Evolutionary conservation across 2,888 invertebrate species (phyloP).

Genomic region (Tromatobia lineatoria): DNA sequence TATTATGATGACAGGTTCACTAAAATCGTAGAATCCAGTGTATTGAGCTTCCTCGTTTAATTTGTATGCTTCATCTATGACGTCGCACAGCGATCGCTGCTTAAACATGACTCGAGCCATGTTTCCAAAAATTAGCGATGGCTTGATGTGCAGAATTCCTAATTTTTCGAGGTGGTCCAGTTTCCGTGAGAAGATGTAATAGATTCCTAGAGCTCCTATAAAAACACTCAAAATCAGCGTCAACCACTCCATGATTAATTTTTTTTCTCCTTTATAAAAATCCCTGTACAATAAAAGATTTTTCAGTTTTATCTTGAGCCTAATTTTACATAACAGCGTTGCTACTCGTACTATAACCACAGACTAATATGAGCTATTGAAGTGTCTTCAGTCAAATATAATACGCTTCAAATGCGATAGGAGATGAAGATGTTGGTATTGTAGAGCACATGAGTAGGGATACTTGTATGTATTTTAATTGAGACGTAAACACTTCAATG

Average conservation of each 20-base stretch:
- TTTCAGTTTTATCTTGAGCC: not conserved
- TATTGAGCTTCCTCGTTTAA: conserved; percentile 69
- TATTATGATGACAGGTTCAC: conserved; percentile 69
- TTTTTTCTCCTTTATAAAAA: not conserved
- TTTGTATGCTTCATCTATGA: conserved; percentile 62
- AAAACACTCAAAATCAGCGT: conserved; percentile 35
- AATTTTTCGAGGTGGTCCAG: conserved; percentile 56
- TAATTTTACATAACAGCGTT: not conserved
- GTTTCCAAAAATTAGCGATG: conserved; percentile 68
- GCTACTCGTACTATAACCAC: not conserved
- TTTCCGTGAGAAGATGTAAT: conserved; percentile 40
- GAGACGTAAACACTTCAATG: no score
- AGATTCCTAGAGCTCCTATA: conserved; percentile 42
- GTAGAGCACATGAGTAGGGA: no score
- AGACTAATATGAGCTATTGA: not conserved
- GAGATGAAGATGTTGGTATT: no score
- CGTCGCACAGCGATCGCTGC: conserved; percentile 20
- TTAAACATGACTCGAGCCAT: conserved; percentile 56
- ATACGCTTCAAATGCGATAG: not conserved
- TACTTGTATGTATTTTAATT: no score
- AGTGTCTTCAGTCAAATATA: not conserved
- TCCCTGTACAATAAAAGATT: not conserved
- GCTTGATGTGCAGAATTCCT: conserved; percentile 56
- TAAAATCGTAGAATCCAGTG: conserved; percentile 74
- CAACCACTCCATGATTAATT: not conserved